A percentile compares a stretch with the other conserved stretches of the same genome.
Evolutionary conservation across 2,797 vertebrate genomes (phyloP).

Genomic region (Muscicapa striata): DNA sequence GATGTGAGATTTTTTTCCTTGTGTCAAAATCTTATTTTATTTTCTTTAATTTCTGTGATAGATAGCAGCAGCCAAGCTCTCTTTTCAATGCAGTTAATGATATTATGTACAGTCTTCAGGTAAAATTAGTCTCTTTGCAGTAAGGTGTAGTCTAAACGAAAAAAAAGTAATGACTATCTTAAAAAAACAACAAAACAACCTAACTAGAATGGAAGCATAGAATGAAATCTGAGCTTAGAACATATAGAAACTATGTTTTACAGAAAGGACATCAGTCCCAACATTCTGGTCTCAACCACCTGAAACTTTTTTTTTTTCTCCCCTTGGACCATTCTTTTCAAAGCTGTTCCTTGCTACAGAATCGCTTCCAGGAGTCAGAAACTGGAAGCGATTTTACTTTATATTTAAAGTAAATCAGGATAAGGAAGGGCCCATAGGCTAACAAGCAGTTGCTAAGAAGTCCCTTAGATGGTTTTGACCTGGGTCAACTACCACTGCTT

Average conservation of each 20-base stretch:
- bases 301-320: background rate
- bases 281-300: background rate
- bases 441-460: background rate
- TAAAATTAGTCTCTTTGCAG: background rate
- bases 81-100: background rate
- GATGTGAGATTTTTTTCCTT: background rate
- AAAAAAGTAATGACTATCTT: background rate
- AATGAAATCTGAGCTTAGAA: background rate
- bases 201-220: accelerated
- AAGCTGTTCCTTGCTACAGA: background rate
- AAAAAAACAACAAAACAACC: accelerated
- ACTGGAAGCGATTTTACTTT: too few relatives aligned
- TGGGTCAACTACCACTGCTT: background rate
- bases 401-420: background rate
- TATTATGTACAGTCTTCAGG: background rate
- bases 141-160: background rate
- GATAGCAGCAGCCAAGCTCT: background rate
- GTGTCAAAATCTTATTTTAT: background rate
- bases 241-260: background rate
- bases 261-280: background rate
- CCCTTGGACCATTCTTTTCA: background rate
- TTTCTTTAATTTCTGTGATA: background rate
- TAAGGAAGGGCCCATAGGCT: background rate
- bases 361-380: background rate
- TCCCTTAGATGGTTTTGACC: background rate